Evolutionary conservation across 2,888 invertebrate genomes (phyloP).

Genomic region (Listrodromus nycthemerus): DNA sequence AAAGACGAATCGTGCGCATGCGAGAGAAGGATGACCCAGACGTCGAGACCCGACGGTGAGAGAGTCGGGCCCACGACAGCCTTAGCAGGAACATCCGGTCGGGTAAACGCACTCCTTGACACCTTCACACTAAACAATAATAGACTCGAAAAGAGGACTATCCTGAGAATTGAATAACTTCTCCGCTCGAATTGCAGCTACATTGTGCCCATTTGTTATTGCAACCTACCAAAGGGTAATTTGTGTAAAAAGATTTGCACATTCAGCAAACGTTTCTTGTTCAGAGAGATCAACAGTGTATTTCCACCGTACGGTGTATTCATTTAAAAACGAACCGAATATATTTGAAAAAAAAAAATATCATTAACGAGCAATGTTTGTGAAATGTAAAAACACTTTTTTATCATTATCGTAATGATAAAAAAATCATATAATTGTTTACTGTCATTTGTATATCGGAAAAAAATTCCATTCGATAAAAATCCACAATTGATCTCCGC

Average conservation of each 20-base stretch:
- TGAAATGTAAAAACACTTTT: too few relatives aligned
- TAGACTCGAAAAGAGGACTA: neutral
- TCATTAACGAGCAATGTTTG: too few relatives aligned
- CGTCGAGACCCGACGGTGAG: constrained; percentile 34
- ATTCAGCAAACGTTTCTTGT: neutral
- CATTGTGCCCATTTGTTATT: neutral
- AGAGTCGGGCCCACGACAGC: constrained; percentile 33
- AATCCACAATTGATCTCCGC: neutral
- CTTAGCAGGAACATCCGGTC: constrained; percentile 74
- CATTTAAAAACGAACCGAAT: too few relatives aligned
- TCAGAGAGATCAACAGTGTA: neutral
- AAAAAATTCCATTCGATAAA: neutral
- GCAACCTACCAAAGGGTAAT: neutral
- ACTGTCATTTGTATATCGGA: neutral
- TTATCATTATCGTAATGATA: too few relatives aligned
- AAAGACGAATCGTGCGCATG: neutral
- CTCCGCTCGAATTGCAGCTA: neutral
- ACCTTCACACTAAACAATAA: constrained; percentile 65
- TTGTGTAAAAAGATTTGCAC: neutral
- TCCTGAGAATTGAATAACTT: neutral
- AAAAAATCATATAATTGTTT: neutral
- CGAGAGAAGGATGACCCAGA: constrained; percentile 37
- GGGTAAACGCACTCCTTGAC: constrained; percentile 68
- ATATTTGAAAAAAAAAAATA: too few relatives aligned
- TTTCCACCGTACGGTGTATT: too few relatives aligned